Conservation (phyloP, 2,797 vertebrate genomes). For the Chromobotia macracanthus region DNA sequence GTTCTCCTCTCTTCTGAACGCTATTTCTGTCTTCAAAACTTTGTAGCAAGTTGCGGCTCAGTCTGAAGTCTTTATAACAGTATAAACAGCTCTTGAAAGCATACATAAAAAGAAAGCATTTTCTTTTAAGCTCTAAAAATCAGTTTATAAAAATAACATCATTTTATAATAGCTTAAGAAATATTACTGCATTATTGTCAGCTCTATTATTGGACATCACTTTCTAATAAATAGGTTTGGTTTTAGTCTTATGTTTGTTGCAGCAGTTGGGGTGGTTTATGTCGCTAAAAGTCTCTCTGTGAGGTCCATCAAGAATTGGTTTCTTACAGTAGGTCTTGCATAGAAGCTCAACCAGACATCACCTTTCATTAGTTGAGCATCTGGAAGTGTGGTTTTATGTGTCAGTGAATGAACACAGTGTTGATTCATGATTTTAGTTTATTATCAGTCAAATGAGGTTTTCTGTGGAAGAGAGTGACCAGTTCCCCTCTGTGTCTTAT, state of each 20-base stretch:
- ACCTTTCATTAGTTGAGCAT: too few relatives aligned
- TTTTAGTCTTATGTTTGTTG: too few relatives aligned
- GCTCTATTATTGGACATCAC: too few relatives aligned
- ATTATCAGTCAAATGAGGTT: slow-evolving; percentile 2
- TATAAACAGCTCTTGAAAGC: neutral
- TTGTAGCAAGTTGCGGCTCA: neutral
- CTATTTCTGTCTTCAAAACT: neutral
- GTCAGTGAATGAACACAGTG: neutral
- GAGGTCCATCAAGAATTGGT: too few relatives aligned
- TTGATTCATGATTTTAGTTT: neutral
- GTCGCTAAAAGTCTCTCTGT: too few relatives aligned
- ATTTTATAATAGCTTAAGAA: neutral
- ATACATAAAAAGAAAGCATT: too few relatives aligned
- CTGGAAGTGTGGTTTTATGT: neutral
- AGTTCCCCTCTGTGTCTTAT: slow-evolving; percentile 7
- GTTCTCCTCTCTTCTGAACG: neutral
- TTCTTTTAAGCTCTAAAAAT: neutral
- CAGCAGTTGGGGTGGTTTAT: too few relatives aligned
- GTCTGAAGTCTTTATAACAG: neutral
- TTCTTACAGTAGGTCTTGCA: too few relatives aligned
- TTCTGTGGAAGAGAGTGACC: slow-evolving; percentile 27
- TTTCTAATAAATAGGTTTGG: neutral
- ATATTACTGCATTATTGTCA: neutral
- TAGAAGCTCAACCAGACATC: too few relatives aligned
- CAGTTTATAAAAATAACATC: neutral